Evolutionary conservation across 2,888 invertebrate genomes (phyloP).

Genomic region (Pristionchus maxplancki): DNA sequence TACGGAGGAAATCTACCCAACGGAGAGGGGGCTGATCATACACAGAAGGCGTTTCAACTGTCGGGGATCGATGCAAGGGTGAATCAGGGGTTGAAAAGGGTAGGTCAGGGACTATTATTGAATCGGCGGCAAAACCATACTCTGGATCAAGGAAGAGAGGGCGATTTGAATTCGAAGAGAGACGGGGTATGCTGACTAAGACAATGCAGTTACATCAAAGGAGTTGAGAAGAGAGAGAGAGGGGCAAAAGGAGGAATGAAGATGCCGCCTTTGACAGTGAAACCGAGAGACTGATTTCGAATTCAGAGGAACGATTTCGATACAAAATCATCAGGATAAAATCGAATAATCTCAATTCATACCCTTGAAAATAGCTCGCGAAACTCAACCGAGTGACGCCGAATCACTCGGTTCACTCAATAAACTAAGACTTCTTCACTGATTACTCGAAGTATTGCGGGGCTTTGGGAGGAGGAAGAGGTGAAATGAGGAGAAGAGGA

Average conservation of each 20-base stretch:
- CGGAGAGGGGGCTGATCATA: constrained; percentile 26
- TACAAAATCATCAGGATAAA: background rate
- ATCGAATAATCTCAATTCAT: background rate
- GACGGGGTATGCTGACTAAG: background rate
- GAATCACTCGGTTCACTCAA: background rate
- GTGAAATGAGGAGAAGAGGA: background rate
- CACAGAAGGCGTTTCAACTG: constrained; percentile 24
- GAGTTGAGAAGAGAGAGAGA: background rate
- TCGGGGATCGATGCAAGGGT: background rate
- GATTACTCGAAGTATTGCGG: constrained; percentile 23
- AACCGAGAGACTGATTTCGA: background rate
- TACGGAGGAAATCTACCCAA: constrained; percentile 24
- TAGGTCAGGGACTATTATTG: background rate
- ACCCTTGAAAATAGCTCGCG: background rate
- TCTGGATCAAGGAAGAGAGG: background rate
- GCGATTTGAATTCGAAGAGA: background rate
- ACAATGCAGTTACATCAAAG: constrained; percentile 44
- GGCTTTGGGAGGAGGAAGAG: background rate
- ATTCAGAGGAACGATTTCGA: background rate
- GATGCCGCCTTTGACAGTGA: background rate
- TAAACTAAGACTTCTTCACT: constrained; percentile 7
- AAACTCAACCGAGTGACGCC: background rate
- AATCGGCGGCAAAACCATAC: background rate
- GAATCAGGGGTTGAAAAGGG: background rate
- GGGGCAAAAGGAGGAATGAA: background rate